Evolutionary conservation across 2,888 invertebrate genomes (phyloP), one percentile per base, ranked within the genome.

Genomic region (Drosophila setosimentum): DNA sequence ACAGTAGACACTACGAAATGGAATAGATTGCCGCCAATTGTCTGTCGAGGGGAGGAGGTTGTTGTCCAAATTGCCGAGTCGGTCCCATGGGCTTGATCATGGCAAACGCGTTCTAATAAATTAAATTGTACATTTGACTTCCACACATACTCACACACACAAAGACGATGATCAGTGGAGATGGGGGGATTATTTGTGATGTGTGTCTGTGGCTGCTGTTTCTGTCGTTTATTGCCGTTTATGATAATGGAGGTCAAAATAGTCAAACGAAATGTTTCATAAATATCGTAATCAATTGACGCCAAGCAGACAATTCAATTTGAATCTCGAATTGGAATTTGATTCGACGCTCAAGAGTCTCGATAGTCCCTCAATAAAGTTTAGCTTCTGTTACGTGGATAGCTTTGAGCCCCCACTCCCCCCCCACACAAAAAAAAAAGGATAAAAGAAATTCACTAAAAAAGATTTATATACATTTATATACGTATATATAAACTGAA

Each of bases 211-310:
- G 59, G 73, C 68, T 71, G 65, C 65, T 68, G 55, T 64, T 78
- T 64, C 40, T 64, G 73, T 72, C 67, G 74, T 78, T 80, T 72
- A 80, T 82, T 87, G 82, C 66, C 78, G 82, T 68, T 78, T 83
- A 91, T 88, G 91, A 92, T 92, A 91, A 92, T 91, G 88, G 91
- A 87, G 92, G 92, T 91, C 92, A 92, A 80, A 84, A 77, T 83
- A 87, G 92, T 92, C 92, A 92, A 91, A 88, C 77, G 89, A 83
- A 92, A 87, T 91, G 91, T 90, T 87, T 87, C 80, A 91, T 84
- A 91, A 91, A 91, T 90, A 89, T 82, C 79, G 80, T 89, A 91
- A 92, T 89, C 89, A 92, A 92, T 90, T 90, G 74, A 71, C 83
- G 67, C 70, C 81, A 69, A 68, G 42, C 60, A 68, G 65, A 77